Evolutionary conservation across 2,797 vertebrate genomes (phyloP), one percentile per base, ranked within the genome.

Genomic region (Ctenopoma kingsleyae): DNA sequence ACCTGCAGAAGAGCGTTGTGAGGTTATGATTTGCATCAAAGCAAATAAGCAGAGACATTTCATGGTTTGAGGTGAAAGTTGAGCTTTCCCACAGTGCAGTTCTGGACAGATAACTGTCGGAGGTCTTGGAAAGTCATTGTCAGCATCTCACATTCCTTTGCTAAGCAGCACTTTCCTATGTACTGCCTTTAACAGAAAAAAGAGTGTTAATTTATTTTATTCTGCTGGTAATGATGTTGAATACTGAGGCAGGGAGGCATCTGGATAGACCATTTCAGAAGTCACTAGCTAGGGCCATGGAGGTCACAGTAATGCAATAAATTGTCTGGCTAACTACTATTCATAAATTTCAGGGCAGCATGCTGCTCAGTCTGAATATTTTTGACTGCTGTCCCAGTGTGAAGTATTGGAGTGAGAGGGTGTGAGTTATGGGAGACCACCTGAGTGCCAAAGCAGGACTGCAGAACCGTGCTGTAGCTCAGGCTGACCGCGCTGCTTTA

Each of bases 371-470:
- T 71, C 80, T 74, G 75, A 78, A 85, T 77, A 70, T 63, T 69
- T 85, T 27, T 51, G 72, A 81, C 76, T 57, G 73, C 70, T 67
- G 80, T 66, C 78, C 79, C 85, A 61, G 81, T 80, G 80, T 82
- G 87, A 83, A 78, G 68, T 53, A 55, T 56, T 8, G 66, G 66
- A 47, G 50, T 47, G 76, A 80, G 76, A 76, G 74, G 81, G 68
- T 74, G 67, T 86, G 85, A 90, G 80, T 89, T 86, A 89, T 82
- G 70, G 69, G 76, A 83, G 86, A 87, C 90, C 91, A 91, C 90
- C 84, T 81, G 67, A 72, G 80, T 76, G 84, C 90, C 86, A 85
- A 82, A 77, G 66, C 77, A 52, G 55, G 48, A 72, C 74, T 32
- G 76, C 64, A 23, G 80, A 65, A 76, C 49, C 6, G 52, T 59